Evolutionary conservation across 2,888 invertebrate species (phyloP).

Genomic region (Drepanosiphum platanoidis): DNA sequence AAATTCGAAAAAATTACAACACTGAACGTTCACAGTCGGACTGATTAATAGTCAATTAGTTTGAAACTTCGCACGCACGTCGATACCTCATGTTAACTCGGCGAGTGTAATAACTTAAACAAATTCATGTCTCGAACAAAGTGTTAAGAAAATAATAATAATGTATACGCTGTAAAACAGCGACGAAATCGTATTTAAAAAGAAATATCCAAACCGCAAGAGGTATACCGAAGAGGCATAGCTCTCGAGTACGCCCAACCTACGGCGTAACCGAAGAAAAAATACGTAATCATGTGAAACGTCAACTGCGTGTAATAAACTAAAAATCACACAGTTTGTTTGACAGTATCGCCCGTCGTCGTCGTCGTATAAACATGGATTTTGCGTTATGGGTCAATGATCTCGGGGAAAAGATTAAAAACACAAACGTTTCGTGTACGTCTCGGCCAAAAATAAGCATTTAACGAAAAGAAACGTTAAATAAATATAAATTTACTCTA

Average conservation of each 20-base stretch:
- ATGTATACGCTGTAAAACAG: no score
- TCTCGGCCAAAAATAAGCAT: constrained; percentile 8
- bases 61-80: no score
- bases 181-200: neutral
- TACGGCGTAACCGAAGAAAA: neutral
- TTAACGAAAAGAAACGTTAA: constrained; percentile 10
- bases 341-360: neutral
- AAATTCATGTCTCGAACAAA: neutral
- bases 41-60: no score
- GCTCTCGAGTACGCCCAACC: neutral
- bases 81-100: no score
- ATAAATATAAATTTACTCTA: neutral
- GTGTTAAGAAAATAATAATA: neutral
- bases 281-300: neutral
- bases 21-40: no score
- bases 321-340: neutral
- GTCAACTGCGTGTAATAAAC: neutral
- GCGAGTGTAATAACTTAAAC: neutral
- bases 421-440: neutral
- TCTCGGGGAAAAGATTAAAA: neutral
- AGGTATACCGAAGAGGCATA: no score
- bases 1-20: no score
- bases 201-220: neutral
- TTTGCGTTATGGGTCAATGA: constrained; percentile 14
- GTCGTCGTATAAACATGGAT: neutral